phyloP scores from a whole-genome alignment of 1,140 invertebrate species.

The Kradibia gibbosae region DNA sequence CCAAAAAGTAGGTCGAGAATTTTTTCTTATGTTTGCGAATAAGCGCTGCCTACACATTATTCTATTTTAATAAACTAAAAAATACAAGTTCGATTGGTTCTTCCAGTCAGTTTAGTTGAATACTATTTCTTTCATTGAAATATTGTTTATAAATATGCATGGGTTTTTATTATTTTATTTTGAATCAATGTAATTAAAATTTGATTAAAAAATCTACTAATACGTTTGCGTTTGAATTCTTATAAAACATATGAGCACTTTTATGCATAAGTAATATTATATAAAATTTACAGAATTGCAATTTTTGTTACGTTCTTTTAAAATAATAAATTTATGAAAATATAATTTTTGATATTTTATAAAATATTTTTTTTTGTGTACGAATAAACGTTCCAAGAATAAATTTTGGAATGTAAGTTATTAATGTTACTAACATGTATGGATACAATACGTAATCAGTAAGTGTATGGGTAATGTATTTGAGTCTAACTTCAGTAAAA shows the following conservation, averaged over 20 bases:
- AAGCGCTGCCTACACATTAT: not conserved
- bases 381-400: too few species aligned
- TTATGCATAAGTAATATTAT: not conserved
- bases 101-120: constrained; percentile 19
- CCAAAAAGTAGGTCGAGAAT: constrained; percentile 18
- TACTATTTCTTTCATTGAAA: not conserved
- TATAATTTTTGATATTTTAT: too few species aligned
- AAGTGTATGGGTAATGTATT: too few species aligned
- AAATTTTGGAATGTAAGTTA: too few species aligned
- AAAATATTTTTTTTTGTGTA: too few species aligned
- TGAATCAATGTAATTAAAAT: not conserved
- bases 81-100: constrained; percentile 2
- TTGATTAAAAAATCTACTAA: not conserved
- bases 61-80: not conserved
- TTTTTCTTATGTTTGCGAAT: too few species aligned
- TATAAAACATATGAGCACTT: not conserved
- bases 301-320: too few species aligned
- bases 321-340: too few species aligned
- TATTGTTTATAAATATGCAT: not conserved
- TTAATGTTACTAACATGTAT: too few species aligned
- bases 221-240: constrained; percentile 1
- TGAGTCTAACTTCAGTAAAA: too few species aligned
- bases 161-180: not conserved
- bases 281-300: too few species aligned
- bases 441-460: too few species aligned